These are phyloP conservation scores for Anarsia innoxiella DNA, from an alignment of 2,888 invertebrate species.

Conservation along the genomic window DNA sequence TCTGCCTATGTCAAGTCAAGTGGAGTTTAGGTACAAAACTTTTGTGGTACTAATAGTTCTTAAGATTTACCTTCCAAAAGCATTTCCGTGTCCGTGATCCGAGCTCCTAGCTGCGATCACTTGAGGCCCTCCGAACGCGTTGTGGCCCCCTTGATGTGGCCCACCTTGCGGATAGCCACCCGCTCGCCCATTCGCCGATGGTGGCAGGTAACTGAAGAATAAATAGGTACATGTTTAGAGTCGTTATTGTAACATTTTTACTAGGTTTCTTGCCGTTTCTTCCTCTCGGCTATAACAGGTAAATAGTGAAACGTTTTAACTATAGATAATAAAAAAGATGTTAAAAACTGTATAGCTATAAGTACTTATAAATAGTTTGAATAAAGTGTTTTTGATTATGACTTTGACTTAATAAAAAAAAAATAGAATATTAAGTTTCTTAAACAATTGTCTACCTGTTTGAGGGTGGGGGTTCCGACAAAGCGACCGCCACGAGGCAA, in stretches of 20 bases:
- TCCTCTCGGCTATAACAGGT: background rate
- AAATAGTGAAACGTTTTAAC: too few species aligned
- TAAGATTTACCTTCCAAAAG: slow-evolving; percentile 47
- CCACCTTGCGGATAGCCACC: slow-evolving; percentile 39
- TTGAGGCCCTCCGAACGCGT: slow-evolving; percentile 31
- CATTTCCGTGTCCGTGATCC: slow-evolving; percentile 26
- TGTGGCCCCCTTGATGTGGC: slow-evolving; percentile 20
- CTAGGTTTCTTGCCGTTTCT: too few species aligned
- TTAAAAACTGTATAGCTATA: too few species aligned
- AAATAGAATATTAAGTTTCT: background rate
- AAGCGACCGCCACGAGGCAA: slow-evolving; percentile 29
- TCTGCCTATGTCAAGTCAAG: too few species aligned
- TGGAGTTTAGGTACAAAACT: too few species aligned
- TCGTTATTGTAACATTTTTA: background rate
- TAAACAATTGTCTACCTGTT: slow-evolving; percentile 48
- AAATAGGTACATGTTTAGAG: too few species aligned
- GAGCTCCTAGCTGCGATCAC: slow-evolving; percentile 48
- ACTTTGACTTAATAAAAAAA: background rate
- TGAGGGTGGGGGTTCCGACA: slow-evolving; percentile 52
- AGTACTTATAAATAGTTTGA: background rate
- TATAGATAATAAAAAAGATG: too few species aligned
- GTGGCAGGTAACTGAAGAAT: slow-evolving; percentile 53
- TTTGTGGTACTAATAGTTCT: too few species aligned
- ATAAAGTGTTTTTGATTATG: background rate
- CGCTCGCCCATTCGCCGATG: slow-evolving; percentile 34